Evolutionary conservation across 2,797 vertebrate species (phyloP).

Genomic region (Iguana delicatissima): DNA sequence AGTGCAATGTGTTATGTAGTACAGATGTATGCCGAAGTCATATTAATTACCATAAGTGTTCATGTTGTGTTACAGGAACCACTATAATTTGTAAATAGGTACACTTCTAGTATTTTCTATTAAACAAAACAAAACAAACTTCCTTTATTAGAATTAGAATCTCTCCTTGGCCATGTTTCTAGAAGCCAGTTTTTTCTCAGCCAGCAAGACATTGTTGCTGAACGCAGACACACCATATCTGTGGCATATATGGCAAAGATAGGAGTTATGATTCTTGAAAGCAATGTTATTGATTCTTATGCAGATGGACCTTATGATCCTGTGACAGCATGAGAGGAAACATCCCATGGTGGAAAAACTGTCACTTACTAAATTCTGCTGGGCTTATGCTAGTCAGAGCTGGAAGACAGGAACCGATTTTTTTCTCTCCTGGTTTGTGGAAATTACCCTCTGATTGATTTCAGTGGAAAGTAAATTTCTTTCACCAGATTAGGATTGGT

Average conservation of each 20-base stretch:
- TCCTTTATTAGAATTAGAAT: not conserved
- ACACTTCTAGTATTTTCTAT: not conserved
- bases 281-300: not conserved
- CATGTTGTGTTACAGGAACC: conserved; percentile 1
- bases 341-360: not conserved
- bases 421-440: not conserved
- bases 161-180: not conserved
- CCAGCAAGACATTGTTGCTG: not conserved
- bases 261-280: not conserved
- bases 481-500: not conserved
- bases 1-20: conserved; percentile 13
- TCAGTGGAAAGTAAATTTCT: not conserved
- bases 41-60: conserved; percentile 29
- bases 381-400: not conserved
- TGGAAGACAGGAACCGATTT: not conserved
- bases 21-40: too few species aligned
- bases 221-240: not conserved
- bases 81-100: not conserved
- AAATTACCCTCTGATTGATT: not conserved
- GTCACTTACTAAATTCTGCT: not conserved
- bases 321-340: not conserved
- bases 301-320: too few species aligned
- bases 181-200: not conserved
- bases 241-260: not conserved
- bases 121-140: not conserved